These are phyloP conservation scores for Chloroclysta siterata DNA, from an alignment of 2,888 invertebrate genomes.

Conservation along the genomic window DNA sequence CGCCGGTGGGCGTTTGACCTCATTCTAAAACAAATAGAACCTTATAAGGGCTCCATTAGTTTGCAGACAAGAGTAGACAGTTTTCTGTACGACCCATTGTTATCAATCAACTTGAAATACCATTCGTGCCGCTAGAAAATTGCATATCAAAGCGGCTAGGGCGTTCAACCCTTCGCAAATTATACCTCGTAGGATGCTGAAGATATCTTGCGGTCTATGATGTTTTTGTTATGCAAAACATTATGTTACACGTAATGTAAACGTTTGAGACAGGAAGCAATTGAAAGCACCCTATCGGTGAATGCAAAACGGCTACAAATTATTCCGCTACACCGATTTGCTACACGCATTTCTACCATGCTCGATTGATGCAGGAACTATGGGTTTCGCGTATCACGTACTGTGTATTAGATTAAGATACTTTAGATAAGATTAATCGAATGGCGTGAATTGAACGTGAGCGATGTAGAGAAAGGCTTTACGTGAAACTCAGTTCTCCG, in stretches of 20 bases:
- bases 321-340: conserved; percentile 61
- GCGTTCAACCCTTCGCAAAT: conserved; percentile 44
- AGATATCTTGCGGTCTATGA: conserved; percentile 37
- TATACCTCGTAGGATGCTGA: conserved; percentile 39
- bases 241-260: conserved; percentile 53
- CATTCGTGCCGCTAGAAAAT: conserved; percentile 42
- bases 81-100: conserved; percentile 57
- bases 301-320: conserved; percentile 61
- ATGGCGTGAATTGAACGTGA: conserved; percentile 54
- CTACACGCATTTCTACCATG: conserved; percentile 52
- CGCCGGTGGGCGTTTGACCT: conserved; percentile 64
- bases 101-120: conserved; percentile 43
- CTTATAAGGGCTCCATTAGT: conserved; percentile 70
- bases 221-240: conserved; percentile 52
- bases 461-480: conserved; percentile 56
- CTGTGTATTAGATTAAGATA: conserved; percentile 50
- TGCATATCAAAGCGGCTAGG: conserved; percentile 36
- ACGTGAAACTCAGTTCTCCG: conserved; percentile 61
- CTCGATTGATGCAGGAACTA: conserved; percentile 42
- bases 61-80: conserved; percentile 55
- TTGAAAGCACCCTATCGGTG: conserved; percentile 57
- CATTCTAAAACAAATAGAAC: conserved; percentile 58
- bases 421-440: conserved; percentile 60
- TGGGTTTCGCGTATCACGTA: conserved; percentile 47
- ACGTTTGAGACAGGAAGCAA: conserved; percentile 60